Conservation (phyloP, 1,140 invertebrate species). For the Microplitis mediator region DNA sequence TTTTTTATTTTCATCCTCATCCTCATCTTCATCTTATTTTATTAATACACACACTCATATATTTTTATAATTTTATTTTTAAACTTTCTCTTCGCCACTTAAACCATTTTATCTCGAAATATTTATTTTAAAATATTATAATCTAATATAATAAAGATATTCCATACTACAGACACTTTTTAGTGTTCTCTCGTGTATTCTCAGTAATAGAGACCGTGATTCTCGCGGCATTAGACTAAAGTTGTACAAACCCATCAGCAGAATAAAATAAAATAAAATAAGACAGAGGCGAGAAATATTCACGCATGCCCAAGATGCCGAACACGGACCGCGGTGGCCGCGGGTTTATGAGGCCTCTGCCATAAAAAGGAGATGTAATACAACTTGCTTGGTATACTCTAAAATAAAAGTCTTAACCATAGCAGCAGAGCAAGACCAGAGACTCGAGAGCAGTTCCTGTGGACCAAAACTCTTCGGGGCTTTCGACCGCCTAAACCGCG, state of each 20-base stretch:
- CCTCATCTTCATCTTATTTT: not conserved
- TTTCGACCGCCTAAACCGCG: no score
- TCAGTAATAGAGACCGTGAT: no score
- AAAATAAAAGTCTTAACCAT: not conserved
- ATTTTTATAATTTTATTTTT: conserved; percentile 41
- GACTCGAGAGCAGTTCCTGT: no score
- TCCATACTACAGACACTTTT: not conserved
- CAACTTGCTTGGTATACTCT: conserved; percentile 31
- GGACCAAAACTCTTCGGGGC: no score
- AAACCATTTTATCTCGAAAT: no score
- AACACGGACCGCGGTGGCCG: conserved; percentile 39
- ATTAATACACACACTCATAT: conserved; percentile 15
- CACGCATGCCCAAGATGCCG: conserved; percentile 42
- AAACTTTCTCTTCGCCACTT: not conserved
- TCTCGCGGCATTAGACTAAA: no score
- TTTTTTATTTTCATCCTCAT: conserved; percentile 15
- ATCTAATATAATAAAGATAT: no score
- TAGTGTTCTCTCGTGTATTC: not conserved
- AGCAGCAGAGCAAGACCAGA: no score
- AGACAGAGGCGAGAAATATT: conserved; percentile 39
- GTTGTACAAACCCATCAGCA: no score
- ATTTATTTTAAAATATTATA: no score
- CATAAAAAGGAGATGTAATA: conserved; percentile 48
- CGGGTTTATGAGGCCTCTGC: conserved; percentile 44
- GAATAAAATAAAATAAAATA: not conserved